A percentile compares a stretch with the other conserved stretches of the same genome.
Evolutionary conservation across 1,140 invertebrate species (phyloP).

Genomic region (Papilio aristodemus): DNA sequence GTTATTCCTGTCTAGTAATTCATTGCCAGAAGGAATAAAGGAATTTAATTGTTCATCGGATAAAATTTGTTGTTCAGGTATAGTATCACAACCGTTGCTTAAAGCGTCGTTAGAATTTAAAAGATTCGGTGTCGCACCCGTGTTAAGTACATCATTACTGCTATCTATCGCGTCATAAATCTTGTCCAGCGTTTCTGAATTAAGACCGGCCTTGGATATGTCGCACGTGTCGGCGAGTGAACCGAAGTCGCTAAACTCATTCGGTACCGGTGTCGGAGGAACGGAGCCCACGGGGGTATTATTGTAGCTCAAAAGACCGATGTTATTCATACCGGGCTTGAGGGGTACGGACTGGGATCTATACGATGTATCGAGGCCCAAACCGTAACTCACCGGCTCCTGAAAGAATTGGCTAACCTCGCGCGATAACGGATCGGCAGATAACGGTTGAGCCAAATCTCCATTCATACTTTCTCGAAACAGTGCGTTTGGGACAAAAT

Average conservation of each 20-base stretch:
- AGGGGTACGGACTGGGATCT: constrained; percentile 89
- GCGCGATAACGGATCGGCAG: constrained; percentile 74
- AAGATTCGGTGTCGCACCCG: constrained; percentile 51
- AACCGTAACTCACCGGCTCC: constrained; percentile 62
- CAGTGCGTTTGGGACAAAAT: constrained; percentile 59
- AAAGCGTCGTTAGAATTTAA: constrained; percentile 57
- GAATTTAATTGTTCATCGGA: constrained; percentile 62
- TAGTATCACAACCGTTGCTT: constrained; percentile 63
- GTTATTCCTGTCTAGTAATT: constrained; percentile 54
- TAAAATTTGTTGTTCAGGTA: constrained; percentile 62
- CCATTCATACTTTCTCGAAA: constrained; percentile 63
- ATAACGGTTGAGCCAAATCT: constrained; percentile 64
- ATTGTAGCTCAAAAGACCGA: constrained; percentile 72
- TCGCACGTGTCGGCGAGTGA: constrained; percentile 80
- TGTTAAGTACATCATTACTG: constrained; percentile 70
- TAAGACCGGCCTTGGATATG: constrained; percentile 77
- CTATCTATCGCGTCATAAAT: constrained; percentile 79
- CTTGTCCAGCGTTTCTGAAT: constrained; percentile 77
- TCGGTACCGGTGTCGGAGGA: constrained; percentile 85
- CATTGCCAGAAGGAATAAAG: constrained; percentile 55
- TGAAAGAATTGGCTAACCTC: constrained; percentile 81
- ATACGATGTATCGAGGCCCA: constrained; percentile 69
- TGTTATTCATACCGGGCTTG: constrained; percentile 79
- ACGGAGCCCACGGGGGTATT: constrained; percentile 84
- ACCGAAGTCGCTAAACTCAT: constrained; percentile 85